A percentile compares a stretch with the other conserved stretches of the same genome.
phyloP scores from a whole-genome alignment of 2,113 vertebrate genomes.

The Plecotus auritus region DNA sequence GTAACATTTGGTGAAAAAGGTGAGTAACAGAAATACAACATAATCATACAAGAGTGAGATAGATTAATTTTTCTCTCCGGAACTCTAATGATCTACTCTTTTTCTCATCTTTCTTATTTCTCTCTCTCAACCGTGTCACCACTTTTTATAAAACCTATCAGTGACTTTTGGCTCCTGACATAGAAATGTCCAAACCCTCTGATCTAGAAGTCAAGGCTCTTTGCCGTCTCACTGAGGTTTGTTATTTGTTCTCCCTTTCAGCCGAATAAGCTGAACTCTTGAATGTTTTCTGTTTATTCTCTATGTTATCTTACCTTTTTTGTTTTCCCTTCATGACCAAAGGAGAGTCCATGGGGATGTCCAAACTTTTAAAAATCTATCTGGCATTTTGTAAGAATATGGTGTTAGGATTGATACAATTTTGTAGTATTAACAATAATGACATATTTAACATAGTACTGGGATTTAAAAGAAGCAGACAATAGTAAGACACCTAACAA shows the following conservation, averaged over 20 bases:
- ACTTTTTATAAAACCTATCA: not conserved
- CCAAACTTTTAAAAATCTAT: not conserved
- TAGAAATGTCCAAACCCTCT: not conserved
- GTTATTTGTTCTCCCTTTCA: not conserved
- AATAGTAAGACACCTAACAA: not conserved
- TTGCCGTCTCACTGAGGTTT: not conserved
- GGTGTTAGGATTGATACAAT: not conserved
- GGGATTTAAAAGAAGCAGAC: not conserved
- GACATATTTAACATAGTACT: not conserved
- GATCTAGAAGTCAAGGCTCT: not conserved
- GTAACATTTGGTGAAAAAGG: not conserved
- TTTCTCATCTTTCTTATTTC: not conserved
- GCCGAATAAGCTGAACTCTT: not conserved
- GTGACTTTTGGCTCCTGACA: not conserved
- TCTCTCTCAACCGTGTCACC: not conserved
- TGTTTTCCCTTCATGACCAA: not conserved
- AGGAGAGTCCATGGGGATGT: not conserved
- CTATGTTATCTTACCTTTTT: not conserved
- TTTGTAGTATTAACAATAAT: not conserved
- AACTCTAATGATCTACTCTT: not conserved
- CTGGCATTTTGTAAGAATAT: not conserved
- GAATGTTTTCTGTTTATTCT: not conserved
- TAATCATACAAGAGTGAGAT: not conserved
- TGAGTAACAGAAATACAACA: not conserved
- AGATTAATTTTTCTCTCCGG: not conserved